Evolutionary conservation across 2,113 vertebrate genomes (phyloP), one percentile per base, ranked within the genome.

Genomic region (Uria lomvia): DNA sequence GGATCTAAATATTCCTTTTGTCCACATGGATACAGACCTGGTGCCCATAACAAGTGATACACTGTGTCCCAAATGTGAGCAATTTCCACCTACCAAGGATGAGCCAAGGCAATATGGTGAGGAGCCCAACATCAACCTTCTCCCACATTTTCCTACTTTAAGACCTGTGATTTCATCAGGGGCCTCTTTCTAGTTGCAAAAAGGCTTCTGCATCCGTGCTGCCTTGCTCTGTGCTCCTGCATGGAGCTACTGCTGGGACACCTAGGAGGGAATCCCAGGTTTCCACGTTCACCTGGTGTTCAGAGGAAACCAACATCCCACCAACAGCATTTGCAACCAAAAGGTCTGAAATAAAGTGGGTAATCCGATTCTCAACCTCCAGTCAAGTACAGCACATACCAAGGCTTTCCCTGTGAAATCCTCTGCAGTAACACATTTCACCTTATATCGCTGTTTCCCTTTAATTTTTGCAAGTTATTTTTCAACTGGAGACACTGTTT

Each of bases 21-120:
- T 22, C 38, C 34, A 14, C 8, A 0, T 29, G 24, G 45, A 27
- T 47, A 19, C 20, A 59, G 72, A 19, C 24, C 38, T 0, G 2
- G 45, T 42, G 59, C 72, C 73, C n/a, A 1, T 17, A 18, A 16
- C 0, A 3, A 62, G 29, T 14, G 9, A 76, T 27, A 32, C 0
- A 1, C 6, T 1, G 2, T 32, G 43, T 73, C n/a, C 29, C 30
- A 42, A 45, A 53, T 15, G 34, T 22, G 12, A 34, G 3, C 6
- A 27, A 38, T 34, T 50, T 42, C 70, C 49, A 17, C 22, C 36
- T 38, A 5, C 17, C 22, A 38, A 66, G 38, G 27, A 38, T 26
- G 42, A 86, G 42, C 56, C 58, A 52, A 29, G 42, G 32, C 58
- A 24, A 13, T 23, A 8, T 3, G 2, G 5, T 8, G 42, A 86